Conservation (phyloP, 2,797 vertebrate species). For the Odontamblyopus rebecca region DNA sequence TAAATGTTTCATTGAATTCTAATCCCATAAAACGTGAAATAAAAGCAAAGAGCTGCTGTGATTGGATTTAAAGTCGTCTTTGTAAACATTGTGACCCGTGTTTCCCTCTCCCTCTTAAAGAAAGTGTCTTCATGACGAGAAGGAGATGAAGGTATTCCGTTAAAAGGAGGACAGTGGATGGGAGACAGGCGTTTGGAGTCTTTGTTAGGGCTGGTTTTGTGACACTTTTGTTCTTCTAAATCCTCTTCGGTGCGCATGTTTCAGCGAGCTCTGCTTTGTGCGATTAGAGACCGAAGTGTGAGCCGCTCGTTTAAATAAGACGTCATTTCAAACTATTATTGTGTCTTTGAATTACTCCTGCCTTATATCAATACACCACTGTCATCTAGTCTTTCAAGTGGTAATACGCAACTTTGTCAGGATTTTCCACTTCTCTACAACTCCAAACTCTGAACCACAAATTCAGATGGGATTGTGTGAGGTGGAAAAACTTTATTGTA, state of each 20-base stretch:
- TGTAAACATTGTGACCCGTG: slow-evolving; percentile 80
- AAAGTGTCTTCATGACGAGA: slow-evolving; percentile 72
- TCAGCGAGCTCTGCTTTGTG: slow-evolving; percentile 74
- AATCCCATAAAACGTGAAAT: slow-evolving; percentile 80
- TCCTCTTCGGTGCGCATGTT: slow-evolving; percentile 71
- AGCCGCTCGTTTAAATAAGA: slow-evolving; percentile 59
- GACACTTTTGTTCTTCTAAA: slow-evolving; percentile 78
- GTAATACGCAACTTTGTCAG: not conserved
- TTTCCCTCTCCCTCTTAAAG: slow-evolving; percentile 69
- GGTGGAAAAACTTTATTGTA: not conserved
- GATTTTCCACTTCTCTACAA: not conserved
- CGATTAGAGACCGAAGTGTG: slow-evolving; percentile 70
- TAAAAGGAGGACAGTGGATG: slow-evolving; percentile 65
- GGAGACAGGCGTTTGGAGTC: slow-evolving; percentile 74
- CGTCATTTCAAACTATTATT: slow-evolving; percentile 62
- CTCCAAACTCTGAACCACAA: slow-evolving; percentile 1
- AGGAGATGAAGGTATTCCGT: slow-evolving; percentile 78
- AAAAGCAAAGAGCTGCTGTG: slow-evolving; percentile 71
- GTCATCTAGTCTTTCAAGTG: slow-evolving; percentile 40
- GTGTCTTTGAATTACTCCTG: slow-evolving; percentile 53
- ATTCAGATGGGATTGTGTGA: not conserved
- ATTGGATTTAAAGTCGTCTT: slow-evolving; percentile 80
- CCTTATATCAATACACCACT: slow-evolving; percentile 62
- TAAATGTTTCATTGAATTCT: slow-evolving; percentile 75
- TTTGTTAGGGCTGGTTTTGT: slow-evolving; percentile 74